phyloP scores from a whole-genome alignment of 2,888 invertebrate species.

The Erebia palarica region DNA sequence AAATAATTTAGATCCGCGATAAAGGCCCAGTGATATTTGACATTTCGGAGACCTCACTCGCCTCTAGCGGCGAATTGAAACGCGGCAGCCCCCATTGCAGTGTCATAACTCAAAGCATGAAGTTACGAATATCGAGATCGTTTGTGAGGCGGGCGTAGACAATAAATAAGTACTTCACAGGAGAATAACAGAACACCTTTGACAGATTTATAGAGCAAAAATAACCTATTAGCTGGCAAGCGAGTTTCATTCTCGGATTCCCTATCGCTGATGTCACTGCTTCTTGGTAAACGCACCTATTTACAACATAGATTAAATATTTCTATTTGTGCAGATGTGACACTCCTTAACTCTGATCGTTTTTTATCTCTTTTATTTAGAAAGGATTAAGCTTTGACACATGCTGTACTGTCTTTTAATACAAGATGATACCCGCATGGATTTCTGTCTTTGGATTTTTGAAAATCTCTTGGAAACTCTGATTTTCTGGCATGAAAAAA shows the following conservation, averaged over 20 bases:
- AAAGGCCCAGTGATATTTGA: too few relatives aligned
- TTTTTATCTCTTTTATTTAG: background rate
- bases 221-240: slow-evolving; percentile 28
- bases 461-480: too few relatives aligned
- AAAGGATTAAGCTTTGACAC: background rate
- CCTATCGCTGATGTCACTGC: slow-evolving; percentile 58
- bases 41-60: too few relatives aligned
- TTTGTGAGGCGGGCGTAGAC: background rate
- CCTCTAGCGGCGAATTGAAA: too few relatives aligned
- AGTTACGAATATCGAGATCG: too few relatives aligned
- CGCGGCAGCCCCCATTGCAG: too few relatives aligned
- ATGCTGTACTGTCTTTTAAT: background rate
- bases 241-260: slow-evolving; percentile 45
- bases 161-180: slow-evolving; percentile 19
- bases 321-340: slow-evolving; percentile 24
- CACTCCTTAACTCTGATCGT: background rate
- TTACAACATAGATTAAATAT: slow-evolving; percentile 44
- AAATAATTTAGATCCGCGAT: too few relatives aligned
- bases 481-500: too few relatives aligned
- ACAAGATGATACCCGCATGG: too few relatives aligned
- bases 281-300: slow-evolving; percentile 52
- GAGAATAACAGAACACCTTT: slow-evolving; percentile 31
- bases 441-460: too few relatives aligned
- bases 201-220: slow-evolving; percentile 41
- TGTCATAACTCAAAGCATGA: too few relatives aligned